Percentiles rank a stretch among this genome's conserved stretches.
Conservation (phyloP, 2,113 vertebrate species). For the Alligator sinensis region DNA sequence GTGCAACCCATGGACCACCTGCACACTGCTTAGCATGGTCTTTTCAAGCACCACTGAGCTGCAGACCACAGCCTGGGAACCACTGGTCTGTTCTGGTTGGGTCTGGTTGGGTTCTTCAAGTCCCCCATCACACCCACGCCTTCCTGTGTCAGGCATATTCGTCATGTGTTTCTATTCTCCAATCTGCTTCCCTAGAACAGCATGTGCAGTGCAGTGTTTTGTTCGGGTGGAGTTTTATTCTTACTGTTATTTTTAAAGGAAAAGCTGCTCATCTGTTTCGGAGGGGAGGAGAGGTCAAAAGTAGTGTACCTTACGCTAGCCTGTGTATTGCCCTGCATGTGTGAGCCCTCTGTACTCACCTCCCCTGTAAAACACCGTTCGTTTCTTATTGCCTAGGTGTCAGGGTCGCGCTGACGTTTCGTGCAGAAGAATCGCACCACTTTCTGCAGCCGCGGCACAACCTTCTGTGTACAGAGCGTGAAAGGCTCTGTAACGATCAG, state of each 20-base stretch:
- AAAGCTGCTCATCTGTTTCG: background rate
- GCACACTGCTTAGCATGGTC: no score
- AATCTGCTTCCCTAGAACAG: background rate
- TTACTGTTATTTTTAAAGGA: background rate
- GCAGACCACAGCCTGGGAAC: no score
- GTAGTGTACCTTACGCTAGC: background rate
- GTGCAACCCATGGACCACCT: no score
- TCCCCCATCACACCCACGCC: background rate
- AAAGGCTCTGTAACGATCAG: constrained; percentile 18
- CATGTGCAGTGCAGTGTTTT: background rate
- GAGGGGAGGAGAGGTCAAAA: background rate
- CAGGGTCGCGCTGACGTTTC: constrained; percentile 13
- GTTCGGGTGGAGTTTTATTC: background rate
- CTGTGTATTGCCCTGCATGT: background rate
- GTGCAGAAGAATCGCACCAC: background rate
- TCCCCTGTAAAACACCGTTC: background rate
- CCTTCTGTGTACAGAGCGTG: constrained; percentile 21
- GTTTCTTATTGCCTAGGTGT: constrained; percentile 32
- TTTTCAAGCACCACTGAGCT: no score
- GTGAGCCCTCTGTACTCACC: background rate
- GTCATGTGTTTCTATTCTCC: background rate
- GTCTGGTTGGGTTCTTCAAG: background rate
- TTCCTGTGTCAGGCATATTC: background rate
- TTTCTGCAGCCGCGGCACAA: background rate
- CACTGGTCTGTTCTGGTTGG: background rate